Conservation (phyloP, 2,797 vertebrate species). For the Chiropotes sagulatus region DNA sequence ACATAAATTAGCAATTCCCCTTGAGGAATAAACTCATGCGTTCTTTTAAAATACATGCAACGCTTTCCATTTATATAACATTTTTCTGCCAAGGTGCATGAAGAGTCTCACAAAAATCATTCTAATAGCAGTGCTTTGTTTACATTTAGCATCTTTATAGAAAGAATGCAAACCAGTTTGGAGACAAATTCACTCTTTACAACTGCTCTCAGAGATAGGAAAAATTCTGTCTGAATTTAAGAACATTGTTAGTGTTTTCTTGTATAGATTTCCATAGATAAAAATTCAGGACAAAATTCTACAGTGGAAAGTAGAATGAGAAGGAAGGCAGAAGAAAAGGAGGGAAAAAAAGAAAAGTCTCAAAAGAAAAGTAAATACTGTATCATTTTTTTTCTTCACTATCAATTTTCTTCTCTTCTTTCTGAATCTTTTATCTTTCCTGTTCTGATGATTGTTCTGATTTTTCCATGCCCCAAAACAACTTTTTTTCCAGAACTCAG, state of each 20-base stretch:
- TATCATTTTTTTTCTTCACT: neutral
- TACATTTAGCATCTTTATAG: conserved; percentile 27
- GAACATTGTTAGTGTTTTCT: neutral
- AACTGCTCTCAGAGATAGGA: neutral
- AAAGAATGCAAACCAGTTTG: neutral
- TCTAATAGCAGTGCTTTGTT: conserved; percentile 50
- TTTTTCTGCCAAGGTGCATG: conserved; percentile 36
- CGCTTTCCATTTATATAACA: conserved; percentile 37
- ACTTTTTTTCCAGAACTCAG: neutral
- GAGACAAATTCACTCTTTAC: neutral
- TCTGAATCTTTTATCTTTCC: neutral
- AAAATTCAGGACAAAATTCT: neutral
- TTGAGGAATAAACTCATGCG: conserved; percentile 45
- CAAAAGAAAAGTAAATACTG: neutral
- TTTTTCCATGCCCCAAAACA: neutral
- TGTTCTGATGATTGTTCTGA: neutral
- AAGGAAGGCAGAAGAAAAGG: neutral
- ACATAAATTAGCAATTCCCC: conserved; percentile 57
- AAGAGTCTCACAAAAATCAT: conserved; percentile 14
- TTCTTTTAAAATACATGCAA: conserved; percentile 56
- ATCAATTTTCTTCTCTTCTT: neutral
- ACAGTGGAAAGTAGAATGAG: neutral
- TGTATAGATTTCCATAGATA: neutral
- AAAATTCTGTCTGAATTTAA: neutral
- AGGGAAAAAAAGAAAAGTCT: neutral